Base-by-base conservation (phyloP, 2,888 invertebrate genomes). In the Lamproptera curius region DNA sequence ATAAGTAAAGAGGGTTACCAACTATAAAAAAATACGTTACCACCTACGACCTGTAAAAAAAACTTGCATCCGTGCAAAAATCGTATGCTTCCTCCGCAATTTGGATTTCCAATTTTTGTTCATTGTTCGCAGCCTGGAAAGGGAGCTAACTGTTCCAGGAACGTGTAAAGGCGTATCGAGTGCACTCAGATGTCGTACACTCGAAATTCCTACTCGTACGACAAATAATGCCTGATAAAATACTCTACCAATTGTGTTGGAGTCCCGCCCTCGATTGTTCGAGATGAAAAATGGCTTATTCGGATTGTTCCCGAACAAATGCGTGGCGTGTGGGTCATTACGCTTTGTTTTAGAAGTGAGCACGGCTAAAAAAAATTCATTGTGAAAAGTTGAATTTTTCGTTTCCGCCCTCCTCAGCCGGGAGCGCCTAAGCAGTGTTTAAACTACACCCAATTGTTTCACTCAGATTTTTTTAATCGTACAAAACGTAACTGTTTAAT, bases 251-350 rank as follows among this genome's bases (percentile, higher is more conserved):
- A 83, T 87, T 85, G 82, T 81, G 80, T 74, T 69, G 70, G 79
- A 77, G 81, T 65, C 72, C 84, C 85, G 83, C 86, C 86, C 81
- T 75, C 86, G 77, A 85, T 86, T 87, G 87, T 87, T 84, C 78
- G 67, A 73, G 73, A 86, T 86, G 86, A 87, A 84, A 86, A 87
- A 87, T 87, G 80, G 82, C 80, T 82, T 76, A 77, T 82, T 83
- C 73, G 81, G 78, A 84, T 85, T 86, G 85, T 86, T 87, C 83
- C 58, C 63, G 79, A 84, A 86, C 86, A 87, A 87, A 85, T 81
- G 84, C 85, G 85, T 85, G 70, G 81, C 80, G 80, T 77, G 78
- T 77, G 80, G 85, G 84, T 84, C 85, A 85, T 86, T 87, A 85
- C 74, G 84, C 84, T 81, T 85, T 86, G 86, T 86, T 87, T 85